A percentile compares a stretch with the other conserved stretches of the same genome.
Evolutionary conservation across 1,140 invertebrate genomes (phyloP).

Genomic region (Lordiphosa clarofinis): DNA sequence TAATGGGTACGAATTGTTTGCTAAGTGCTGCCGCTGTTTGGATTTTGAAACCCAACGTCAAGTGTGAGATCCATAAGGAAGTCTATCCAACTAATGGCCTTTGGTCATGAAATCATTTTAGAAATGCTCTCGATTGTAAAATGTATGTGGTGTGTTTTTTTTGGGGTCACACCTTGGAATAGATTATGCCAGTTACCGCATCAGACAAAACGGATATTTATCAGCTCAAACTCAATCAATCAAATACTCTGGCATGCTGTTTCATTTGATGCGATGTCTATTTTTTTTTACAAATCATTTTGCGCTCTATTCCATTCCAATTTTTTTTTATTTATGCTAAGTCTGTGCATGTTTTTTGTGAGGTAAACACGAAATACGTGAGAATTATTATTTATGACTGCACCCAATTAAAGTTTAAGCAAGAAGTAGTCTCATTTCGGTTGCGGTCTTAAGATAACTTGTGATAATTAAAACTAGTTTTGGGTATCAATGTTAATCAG

Average conservation of each 20-base stretch:
- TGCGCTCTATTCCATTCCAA: slow-evolving; percentile 13
- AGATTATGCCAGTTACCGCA: slow-evolving; percentile 14
- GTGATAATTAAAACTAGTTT: no score
- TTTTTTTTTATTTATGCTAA: slow-evolving; percentile 19
- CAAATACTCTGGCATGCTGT: slow-evolving; percentile 28
- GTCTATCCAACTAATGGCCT: slow-evolving; percentile 30
- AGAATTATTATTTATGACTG: slow-evolving; percentile 4
- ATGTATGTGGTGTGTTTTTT: slow-evolving; percentile 8
- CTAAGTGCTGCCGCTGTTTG: slow-evolving; percentile 5
- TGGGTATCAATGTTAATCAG: no score
- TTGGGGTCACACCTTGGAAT: slow-evolving; percentile 10
- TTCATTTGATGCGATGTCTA: slow-evolving; percentile 25
- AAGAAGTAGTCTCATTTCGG: background rate
- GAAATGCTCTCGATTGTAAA: slow-evolving; percentile 29
- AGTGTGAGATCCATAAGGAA: slow-evolving; percentile 12
- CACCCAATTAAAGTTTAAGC: background rate
- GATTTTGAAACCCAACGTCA: slow-evolving; percentile 11
- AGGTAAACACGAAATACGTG: slow-evolving; percentile 2
- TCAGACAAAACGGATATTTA: slow-evolving; percentile 18
- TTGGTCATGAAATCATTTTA: slow-evolving; percentile 43
- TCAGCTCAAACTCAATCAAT: slow-evolving; percentile 28
- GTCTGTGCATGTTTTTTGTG: background rate
- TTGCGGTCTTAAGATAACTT: slow-evolving; percentile 10
- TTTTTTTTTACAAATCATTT: slow-evolving; percentile 18
- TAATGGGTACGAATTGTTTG: background rate